These are phyloP conservation scores for Eristalis arbustorum DNA, from an alignment of 2,888 invertebrate species.

Conservation along the genomic window DNA sequence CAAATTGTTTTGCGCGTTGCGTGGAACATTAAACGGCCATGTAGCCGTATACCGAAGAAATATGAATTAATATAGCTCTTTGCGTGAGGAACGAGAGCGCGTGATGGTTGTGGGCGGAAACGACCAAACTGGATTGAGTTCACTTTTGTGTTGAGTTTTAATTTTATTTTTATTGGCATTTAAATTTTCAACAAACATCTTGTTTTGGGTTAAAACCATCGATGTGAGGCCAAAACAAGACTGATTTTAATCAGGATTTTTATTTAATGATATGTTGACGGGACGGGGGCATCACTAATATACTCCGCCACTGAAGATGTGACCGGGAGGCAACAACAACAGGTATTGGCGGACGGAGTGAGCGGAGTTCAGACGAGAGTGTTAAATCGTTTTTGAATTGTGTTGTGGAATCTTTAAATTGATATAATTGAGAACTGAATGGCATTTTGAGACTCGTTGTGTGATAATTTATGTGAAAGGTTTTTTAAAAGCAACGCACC, in stretches of 20 bases:
- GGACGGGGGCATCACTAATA: not conserved
- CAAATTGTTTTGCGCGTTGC: constrained; percentile 37
- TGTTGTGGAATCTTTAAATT: too few relatives aligned
- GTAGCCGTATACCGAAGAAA: constrained; percentile 14
- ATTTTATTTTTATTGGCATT: not conserved
- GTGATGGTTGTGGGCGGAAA: constrained; percentile 13
- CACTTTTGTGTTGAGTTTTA: not conserved
- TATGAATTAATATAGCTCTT: constrained; percentile 18
- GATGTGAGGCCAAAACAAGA: not conserved
- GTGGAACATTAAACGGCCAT: constrained; percentile 38
- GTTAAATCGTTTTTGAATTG: not conserved
- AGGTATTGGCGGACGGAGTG: too few relatives aligned
- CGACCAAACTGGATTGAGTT: not conserved
- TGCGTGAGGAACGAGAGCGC: not conserved
- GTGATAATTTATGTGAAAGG: too few relatives aligned
- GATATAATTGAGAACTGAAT: too few relatives aligned
- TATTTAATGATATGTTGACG: not conserved
- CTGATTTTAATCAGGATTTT: not conserved
- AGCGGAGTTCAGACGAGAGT: not conserved
- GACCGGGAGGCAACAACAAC: not conserved
- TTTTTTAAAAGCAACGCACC: too few relatives aligned
- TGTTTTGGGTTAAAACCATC: not conserved
- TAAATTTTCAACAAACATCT: not conserved
- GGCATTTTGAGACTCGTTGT: too few relatives aligned
- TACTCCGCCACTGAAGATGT: not conserved